Percentiles rank a stretch among this genome's conserved stretches.
Evolutionary conservation across 2,888 invertebrate genomes (phyloP).

Genomic region (Ypsolopha scabrella): DNA sequence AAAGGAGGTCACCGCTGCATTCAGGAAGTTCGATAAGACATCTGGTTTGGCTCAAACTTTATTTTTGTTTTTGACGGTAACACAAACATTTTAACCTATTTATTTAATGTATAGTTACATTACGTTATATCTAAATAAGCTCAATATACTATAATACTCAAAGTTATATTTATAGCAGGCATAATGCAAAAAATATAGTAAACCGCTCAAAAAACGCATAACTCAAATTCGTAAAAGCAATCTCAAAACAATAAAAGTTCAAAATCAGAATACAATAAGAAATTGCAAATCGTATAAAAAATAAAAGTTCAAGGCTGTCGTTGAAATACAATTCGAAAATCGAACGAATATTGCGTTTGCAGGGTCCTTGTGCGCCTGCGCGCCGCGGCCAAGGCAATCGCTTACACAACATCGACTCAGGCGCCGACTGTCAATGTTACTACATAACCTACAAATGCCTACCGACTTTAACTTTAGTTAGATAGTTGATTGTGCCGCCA

Average conservation of each 20-base stretch:
- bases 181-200: too few relatives aligned
- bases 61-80: neutral
- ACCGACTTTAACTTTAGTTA: conserved; percentile 4
- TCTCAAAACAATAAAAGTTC: neutral
- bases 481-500: conserved; percentile 11
- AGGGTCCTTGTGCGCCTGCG: conserved; percentile 34
- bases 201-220: neutral
- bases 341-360: conserved; percentile 13
- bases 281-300: neutral
- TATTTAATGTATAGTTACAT: too few relatives aligned
- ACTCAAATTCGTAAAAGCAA: neutral
- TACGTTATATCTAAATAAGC: too few relatives aligned
- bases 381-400: conserved; percentile 48
- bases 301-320: neutral
- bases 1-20: conserved; percentile 25
- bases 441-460: conserved; percentile 40
- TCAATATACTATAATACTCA: too few relatives aligned
- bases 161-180: neutral
- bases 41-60: neutral
- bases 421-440: conserved; percentile 56
- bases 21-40: conserved; percentile 27
- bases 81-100: neutral
- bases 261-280: conserved; percentile 1
- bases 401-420: conserved; percentile 29
- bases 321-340: neutral